A percentile compares a stretch with the other conserved stretches of the same genome.
Conservation (phyloP, 2,113 vertebrate species). For the Verasper variegatus region DNA sequence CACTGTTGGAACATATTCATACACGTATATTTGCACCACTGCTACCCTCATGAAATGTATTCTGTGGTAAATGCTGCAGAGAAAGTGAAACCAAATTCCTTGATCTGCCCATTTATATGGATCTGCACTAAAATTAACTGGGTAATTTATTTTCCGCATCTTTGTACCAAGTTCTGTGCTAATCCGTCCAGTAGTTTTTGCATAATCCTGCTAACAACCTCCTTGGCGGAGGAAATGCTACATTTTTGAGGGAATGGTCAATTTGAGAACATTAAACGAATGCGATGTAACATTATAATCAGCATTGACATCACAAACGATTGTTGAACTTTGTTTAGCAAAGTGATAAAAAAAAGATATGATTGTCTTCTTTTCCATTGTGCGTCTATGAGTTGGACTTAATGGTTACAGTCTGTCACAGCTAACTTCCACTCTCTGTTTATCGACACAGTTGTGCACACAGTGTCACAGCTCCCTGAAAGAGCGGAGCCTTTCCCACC, state of each 20-base stretch:
- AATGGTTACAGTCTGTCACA: not conserved
- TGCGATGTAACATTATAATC: not conserved
- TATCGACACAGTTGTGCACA: not conserved
- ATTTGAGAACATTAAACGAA: not conserved
- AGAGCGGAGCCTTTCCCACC: not conserved
- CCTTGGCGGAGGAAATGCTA: too few species aligned
- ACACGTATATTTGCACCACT: too few species aligned
- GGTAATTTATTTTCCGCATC: too few species aligned
- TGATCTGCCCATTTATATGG: not conserved
- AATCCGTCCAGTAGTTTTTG: not conserved
- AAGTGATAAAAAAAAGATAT: not conserved
- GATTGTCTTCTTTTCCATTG: too few species aligned
- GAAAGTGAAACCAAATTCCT: not conserved
- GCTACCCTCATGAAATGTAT: not conserved
- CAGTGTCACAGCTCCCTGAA: not conserved
- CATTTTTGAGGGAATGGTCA: not conserved
- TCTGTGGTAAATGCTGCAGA: not conserved
- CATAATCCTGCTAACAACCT: too few species aligned
- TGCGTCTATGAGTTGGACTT: not conserved
- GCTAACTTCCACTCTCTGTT: not conserved
- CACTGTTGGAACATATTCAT: too few species aligned
- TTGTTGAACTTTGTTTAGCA: not conserved
- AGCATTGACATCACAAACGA: not conserved
- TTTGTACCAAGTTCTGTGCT: not conserved
- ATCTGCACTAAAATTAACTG: not conserved